These are phyloP conservation scores for Spilosoma lubricipeda DNA, from an alignment of 2,888 invertebrate species.

Conservation along the genomic window DNA sequence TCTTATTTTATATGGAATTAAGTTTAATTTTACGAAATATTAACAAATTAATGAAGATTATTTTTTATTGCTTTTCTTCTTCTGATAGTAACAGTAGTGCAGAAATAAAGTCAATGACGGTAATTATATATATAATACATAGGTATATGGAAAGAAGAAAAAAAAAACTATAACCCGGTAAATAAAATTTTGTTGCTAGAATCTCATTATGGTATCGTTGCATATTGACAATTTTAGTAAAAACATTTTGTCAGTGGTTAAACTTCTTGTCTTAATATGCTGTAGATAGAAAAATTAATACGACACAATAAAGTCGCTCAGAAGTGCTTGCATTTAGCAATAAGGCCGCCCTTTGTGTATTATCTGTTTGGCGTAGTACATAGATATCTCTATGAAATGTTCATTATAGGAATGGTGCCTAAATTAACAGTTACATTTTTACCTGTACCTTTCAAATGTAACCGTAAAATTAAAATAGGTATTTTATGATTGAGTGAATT, in stretches of 20 bases:
- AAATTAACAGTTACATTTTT: neutral
- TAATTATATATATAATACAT: neutral
- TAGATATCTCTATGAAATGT: no score
- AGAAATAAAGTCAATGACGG: neutral
- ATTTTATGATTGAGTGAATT: neutral
- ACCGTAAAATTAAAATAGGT: neutral
- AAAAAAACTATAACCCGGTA: no score
- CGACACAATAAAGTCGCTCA: no score
- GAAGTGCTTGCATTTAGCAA: no score
- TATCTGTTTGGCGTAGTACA: neutral
- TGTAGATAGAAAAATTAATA: neutral
- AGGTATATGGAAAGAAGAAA: no score
- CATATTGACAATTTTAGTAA: neutral
- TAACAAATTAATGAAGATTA: neutral
- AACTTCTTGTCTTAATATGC: neutral
- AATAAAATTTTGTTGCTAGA: neutral
- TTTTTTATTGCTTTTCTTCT: neutral
- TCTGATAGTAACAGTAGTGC: neutral
- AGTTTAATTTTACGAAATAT: neutral
- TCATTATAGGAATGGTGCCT: neutral
- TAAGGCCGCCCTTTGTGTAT: neutral
- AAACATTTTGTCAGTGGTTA: no score
- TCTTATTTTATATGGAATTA: neutral
- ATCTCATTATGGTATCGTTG: neutral
- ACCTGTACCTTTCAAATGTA: neutral